A percentile compares a stretch with the other conserved stretches of the same genome.
These are phyloP conservation scores for Drosophila paucipuncta DNA, from an alignment of 2,888 invertebrate genomes.

Conservation along the genomic window DNA sequence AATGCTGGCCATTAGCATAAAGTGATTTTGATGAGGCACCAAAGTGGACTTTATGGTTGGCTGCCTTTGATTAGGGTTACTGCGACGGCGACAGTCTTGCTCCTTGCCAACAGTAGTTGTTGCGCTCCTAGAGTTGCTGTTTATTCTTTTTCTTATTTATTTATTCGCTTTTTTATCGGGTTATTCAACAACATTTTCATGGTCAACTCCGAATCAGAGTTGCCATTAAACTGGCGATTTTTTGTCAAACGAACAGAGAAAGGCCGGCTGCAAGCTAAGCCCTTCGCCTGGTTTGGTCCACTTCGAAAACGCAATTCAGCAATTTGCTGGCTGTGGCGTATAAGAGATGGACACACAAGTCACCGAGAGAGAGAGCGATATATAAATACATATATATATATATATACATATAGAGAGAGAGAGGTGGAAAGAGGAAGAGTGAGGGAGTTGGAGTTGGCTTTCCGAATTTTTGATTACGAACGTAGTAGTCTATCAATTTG, in stretches of 20 bases:
- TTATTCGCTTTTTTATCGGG: neutral
- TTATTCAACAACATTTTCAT: constrained; percentile 39
- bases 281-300: neutral
- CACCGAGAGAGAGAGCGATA: neutral
- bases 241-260: neutral
- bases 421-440: neutral
- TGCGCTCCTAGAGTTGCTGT: neutral
- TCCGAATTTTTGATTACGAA: neutral
- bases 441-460: neutral
- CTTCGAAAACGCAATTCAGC: constrained; percentile 15
- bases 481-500: constrained; percentile 29
- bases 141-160: constrained; percentile 1
- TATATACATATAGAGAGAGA: neutral
- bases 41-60: constrained; percentile 78
- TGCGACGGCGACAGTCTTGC: constrained; percentile 35
- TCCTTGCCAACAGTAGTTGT: constrained; percentile 2
- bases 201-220: constrained; percentile 51
- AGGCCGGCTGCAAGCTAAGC: neutral
- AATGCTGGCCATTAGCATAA: constrained; percentile 76
- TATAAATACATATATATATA: neutral
- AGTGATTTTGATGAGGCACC: constrained; percentile 79
- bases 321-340: neutral
- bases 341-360: constrained; percentile 4
- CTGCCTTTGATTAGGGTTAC: constrained; percentile 76
- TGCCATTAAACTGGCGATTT: constrained; percentile 28